Evolutionary conservation across 2,888 invertebrate species (phyloP), one percentile per base, ranked within the genome.

Genomic region (Rhabditoides inermis): DNA sequence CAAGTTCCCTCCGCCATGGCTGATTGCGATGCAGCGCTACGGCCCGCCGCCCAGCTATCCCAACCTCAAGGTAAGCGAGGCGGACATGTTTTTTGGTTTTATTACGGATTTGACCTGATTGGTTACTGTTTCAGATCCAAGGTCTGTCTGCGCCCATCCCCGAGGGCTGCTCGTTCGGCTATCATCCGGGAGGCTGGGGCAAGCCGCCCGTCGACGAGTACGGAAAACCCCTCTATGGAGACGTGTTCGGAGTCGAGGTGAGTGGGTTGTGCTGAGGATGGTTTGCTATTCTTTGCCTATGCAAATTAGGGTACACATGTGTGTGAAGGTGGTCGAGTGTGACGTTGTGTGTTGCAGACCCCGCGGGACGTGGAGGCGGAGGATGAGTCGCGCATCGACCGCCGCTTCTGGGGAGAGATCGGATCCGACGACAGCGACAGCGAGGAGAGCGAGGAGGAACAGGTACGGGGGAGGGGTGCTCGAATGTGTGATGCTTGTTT

Each of bases 31-130:
- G 86, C 91, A 92, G 79, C 84, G 92, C 69, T 98, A 98, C 78
- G 98, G 98, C 0, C 98, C 98, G 1, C 98, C 98, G 2, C 98
- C 98, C 0, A 92, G 92, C 47, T 98, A 98, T 81, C 95, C 98
- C 0, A 94, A 92, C 81, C 81, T 98, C 26, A 95, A 94, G 81
- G 90, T 98, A 42, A 22, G 35, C 12, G 50, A 44, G 41, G 7
- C 32, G 28, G 6, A 4, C n/a, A n/a, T 7, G 22, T 32, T 32
- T 32, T 10, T 10, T 35, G 10, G 15, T 32, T 15, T 10, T 10
- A 32, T 10, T 10, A 32, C 7, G 7, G 7, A 32, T 10, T 32
- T 32, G 15, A 32, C 15, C 32, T 10, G 15, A 15, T 32, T 32
- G 10, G 10, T 32, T 32, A 32, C 15, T 15, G 15, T 20, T 44